Conservation (phyloP, 2,888 invertebrate species). For the Nemotelus pantherinus region DNA sequence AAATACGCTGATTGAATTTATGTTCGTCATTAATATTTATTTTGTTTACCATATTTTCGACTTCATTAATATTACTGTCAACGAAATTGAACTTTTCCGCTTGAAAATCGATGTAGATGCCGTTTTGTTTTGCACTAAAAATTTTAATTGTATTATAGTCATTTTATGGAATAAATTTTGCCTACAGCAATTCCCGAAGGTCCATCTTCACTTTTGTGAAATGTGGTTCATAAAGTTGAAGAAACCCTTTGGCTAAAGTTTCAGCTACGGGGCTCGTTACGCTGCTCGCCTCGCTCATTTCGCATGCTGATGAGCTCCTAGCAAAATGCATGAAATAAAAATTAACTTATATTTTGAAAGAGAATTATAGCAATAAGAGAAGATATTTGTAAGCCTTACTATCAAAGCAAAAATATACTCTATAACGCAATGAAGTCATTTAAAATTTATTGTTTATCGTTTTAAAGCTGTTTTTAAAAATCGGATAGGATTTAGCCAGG, state of each 20-base stretch:
- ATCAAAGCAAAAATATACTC: too few relatives aligned
- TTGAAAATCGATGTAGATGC: slow-evolving; percentile 62
- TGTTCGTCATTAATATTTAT: neutral
- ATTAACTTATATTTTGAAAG: too few relatives aligned
- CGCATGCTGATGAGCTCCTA: too few relatives aligned
- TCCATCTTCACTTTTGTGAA: slow-evolving; percentile 57
- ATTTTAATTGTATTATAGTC: neutral
- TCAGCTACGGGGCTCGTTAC: slow-evolving; percentile 14
- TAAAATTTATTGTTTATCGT: too few relatives aligned
- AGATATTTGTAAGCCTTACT: too few relatives aligned
- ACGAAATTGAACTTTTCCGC: slow-evolving; percentile 61
- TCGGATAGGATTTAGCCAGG: too few relatives aligned
- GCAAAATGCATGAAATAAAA: too few relatives aligned
- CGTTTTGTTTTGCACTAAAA: slow-evolving; percentile 61
- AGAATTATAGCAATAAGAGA: too few relatives aligned
- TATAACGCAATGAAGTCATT: too few relatives aligned
- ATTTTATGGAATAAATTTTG: slow-evolving; percentile 10
- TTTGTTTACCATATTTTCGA: slow-evolving; percentile 60
- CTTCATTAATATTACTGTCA: slow-evolving; percentile 58
- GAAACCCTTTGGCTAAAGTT: slow-evolving; percentile 57
- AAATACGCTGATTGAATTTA: slow-evolving; percentile 36
- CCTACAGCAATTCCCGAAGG: slow-evolving; percentile 61
- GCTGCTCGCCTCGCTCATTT: too few relatives aligned
- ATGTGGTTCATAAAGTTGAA: slow-evolving; percentile 60
- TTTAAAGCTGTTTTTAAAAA: too few relatives aligned